Evolutionary conservation across 2,113 vertebrate genomes (phyloP), one percentile per base, ranked within the genome.

Genomic region (Brachyhypopomus occidentalis): DNA sequence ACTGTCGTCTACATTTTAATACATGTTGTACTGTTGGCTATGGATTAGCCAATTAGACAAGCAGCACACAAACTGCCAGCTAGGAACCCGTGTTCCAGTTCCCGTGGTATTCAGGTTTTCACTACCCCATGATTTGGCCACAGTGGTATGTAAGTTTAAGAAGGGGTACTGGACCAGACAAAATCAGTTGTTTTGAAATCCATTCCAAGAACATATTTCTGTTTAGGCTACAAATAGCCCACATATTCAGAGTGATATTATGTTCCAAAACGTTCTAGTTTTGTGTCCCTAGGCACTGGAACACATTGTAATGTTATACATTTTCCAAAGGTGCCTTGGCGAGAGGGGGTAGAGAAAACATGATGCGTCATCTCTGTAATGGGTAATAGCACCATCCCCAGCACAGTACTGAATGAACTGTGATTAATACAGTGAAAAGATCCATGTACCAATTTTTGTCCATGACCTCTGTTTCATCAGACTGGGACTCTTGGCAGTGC

Each of bases 391-490:
- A 12, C 36, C 20, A 11, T 8, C 20, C 7, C 36, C 2, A 41
- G 2, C 22, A 19, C 19, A 30, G 30, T n/a, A 41, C 36, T 41
- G 36, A 22, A 70, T 16, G 27, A 70, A 70, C 34, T 41, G 17
- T 38, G n/a, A 69, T 76, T 23, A 52, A 76, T 67, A 48, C 70
- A 52, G 45, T 3, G 45, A 52, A 52, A 52, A 52, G 45, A 52
- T 52, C 45, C 12, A 14, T 52, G 45, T 52, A 52, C 45, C 45
- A 52, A 52, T 52, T 52, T 52, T 52, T 52, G 11, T 11, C 45
- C 45, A 52, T 11, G 12, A 52, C 12, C 74, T 55, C 63, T 78
- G 78, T 83, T 79, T 71, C 16, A 73, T 69, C 77, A 45, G 27
- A 74, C 5, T 7, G 17, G 63, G 60, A 74, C 25, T 74, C 67